phyloP scores from a whole-genome alignment of 92 coral and sea anemone species.

The Umimayanthus chanpuru region DNA sequence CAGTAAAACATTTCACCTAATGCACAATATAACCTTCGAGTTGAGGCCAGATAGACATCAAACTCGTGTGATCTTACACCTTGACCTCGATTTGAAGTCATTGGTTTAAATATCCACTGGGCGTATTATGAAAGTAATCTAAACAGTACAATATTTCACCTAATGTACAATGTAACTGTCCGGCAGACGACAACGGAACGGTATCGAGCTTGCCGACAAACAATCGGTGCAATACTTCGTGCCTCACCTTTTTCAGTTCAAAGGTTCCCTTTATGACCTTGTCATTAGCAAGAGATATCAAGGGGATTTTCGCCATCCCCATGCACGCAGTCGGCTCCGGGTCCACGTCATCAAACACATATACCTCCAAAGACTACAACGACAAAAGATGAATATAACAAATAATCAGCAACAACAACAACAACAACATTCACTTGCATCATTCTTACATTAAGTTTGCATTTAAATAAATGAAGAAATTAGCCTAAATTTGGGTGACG shows the following conservation, averaged over 20 bases:
- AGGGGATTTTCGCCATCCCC: constrained; percentile 89
- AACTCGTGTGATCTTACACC: too few species aligned
- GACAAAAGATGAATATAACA: not conserved
- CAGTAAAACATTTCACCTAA: too few species aligned
- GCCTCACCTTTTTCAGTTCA: constrained; percentile 74
- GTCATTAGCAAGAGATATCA: constrained; percentile 90
- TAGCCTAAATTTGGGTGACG: too few species aligned
- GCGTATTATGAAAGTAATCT: too few species aligned
- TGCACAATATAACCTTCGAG: too few species aligned
- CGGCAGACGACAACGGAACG: not conserved
- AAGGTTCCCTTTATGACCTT: constrained; percentile 92
- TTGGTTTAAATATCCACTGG: too few species aligned
- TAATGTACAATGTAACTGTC: not conserved
- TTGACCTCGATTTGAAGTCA: too few species aligned
- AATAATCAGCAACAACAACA: not conserved
- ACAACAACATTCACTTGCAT: too few species aligned
- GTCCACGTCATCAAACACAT: constrained; percentile 93
- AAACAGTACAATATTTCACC: not conserved
- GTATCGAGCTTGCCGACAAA: not conserved
- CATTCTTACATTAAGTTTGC: too few species aligned
- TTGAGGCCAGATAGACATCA: too few species aligned
- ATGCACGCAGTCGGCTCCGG: constrained; percentile 86
- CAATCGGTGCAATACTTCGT: too few species aligned
- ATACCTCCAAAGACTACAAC: constrained; percentile 76
- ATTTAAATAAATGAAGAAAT: too few species aligned